Percentiles rank a stretch among this genome's conserved stretches.
Evolutionary conservation across 2,888 invertebrate genomes (phyloP).

Genomic region (Shargacucullia verbasci): DNA sequence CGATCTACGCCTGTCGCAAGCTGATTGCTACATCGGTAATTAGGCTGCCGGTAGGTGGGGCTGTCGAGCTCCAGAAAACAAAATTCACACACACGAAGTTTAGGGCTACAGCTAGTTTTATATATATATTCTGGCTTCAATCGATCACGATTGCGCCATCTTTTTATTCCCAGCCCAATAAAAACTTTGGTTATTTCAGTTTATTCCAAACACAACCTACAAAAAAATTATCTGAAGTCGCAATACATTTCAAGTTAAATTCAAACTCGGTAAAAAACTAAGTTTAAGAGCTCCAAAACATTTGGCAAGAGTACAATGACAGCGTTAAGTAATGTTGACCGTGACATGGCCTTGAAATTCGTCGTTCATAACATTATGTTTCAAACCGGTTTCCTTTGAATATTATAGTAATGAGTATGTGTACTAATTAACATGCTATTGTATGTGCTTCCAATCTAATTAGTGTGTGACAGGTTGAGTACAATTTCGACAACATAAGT

Average conservation of each 20-base stretch:
- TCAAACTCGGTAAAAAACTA: constrained; percentile 3
- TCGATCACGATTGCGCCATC: constrained; percentile 4
- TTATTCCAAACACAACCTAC: not conserved
- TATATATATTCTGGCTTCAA: too few species aligned
- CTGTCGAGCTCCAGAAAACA: too few species aligned
- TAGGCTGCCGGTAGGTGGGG: too few species aligned
- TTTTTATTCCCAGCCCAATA: constrained; percentile 20
- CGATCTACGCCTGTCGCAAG: too few species aligned
- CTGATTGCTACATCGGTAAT: too few species aligned
- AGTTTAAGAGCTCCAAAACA: constrained; percentile 1
- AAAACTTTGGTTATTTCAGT: constrained; percentile 1
- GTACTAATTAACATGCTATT: constrained; percentile 37
- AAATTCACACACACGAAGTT: too few species aligned
- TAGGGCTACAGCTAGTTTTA: too few species aligned
- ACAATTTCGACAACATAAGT: not conserved
- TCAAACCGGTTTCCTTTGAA: constrained; percentile 38
- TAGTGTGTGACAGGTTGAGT: constrained; percentile 27
- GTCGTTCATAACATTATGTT: constrained; percentile 24
- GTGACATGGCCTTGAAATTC: constrained; percentile 29
- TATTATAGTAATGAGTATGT: constrained; percentile 27
- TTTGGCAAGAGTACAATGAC: constrained; percentile 22
- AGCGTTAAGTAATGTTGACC: constrained; percentile 18
- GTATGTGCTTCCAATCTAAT: constrained; percentile 32
- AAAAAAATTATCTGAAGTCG: constrained; percentile 3
- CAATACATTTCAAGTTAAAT: not conserved